Evolutionary conservation across 2,888 invertebrate genomes (phyloP), one percentile per base, ranked within the genome.

Genomic region (Drosophila ezoana): DNA sequence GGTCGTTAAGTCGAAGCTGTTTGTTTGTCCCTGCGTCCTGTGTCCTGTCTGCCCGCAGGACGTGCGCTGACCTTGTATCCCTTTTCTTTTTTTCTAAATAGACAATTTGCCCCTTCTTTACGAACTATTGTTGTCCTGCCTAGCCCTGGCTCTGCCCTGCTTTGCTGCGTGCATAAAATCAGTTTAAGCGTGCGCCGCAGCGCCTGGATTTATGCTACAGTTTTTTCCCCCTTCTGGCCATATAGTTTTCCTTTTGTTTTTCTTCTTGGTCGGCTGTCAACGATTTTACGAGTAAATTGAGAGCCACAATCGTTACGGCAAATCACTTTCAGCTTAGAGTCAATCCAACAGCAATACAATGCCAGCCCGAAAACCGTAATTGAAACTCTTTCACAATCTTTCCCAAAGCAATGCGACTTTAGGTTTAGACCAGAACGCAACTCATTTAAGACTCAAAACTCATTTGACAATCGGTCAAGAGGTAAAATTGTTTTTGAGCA

Each of bases 231-330:
- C 53, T 56, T 28, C 37, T 60, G 52, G 28, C 33, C 44, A 35
- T 51, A 35, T 32, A 51, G 53, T 51, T 40, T 40, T 20, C 32
- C 9, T 32, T 35, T 68, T 56, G 61, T 58, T 62, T 65, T 56
- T 41, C 49, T 60, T 66, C 54, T 23, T 35, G 58, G 40, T 32
- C 13, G 56, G 65, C 74, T 79, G 75, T 62, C 81, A 83, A 71
- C 82, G 54, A 64, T 84, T 83, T 83, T 82, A 83, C 83, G 83
- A 82, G 81, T 73, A 73, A 78, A 76, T 81, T 66, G 83, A 70
- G 79, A 75, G 69, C 81, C 77, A 82, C 76, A 81, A 82, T 79
- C 82, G 83, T 81, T 82, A 79, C 71, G 72, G 72, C 79, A 81
- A 82, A 85, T 85, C 85, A 76, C 74, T 85, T 84, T 72, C 56